Percentiles rank a stretch among this genome's conserved stretches.
These are phyloP conservation scores for Ptyas mucosa DNA, from an alignment of 2,113 vertebrate species.

Conservation along the genomic window DNA sequence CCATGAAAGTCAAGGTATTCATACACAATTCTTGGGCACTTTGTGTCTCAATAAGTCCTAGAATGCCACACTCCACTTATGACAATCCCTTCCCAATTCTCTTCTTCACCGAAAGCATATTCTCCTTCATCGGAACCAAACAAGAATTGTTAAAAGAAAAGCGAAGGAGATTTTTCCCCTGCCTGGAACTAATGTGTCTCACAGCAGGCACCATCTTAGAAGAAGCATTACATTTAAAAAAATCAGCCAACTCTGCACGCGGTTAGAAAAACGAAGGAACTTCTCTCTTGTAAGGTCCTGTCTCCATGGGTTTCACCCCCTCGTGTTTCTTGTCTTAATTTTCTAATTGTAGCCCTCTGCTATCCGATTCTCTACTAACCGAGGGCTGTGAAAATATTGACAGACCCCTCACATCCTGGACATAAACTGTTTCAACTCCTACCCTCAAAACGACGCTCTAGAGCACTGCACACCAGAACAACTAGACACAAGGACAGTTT, in stretches of 20 bases:
- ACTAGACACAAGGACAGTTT: too few species aligned
- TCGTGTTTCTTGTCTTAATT: neutral
- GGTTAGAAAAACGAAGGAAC: neutral
- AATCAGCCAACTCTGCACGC: neutral
- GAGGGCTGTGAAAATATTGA: too few species aligned
- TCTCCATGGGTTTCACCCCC: neutral
- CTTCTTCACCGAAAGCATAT: neutral
- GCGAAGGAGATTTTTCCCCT: neutral
- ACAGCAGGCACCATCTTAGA: neutral
- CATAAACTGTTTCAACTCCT: too few species aligned
- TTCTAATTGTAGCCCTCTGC: neutral
- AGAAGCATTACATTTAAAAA: neutral
- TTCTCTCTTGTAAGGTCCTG: neutral
- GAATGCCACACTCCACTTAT: neutral
- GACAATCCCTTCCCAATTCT: neutral
- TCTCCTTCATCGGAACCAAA: neutral
- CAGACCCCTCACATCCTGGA: too few species aligned
- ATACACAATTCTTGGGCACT: neutral
- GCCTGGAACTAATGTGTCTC: neutral
- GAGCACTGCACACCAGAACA: too few species aligned
- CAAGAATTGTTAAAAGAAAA: neutral
- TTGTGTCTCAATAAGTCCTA: neutral
- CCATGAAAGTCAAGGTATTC: neutral
- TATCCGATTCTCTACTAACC: neutral
- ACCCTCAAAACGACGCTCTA: too few species aligned